Conservation (phyloP, 2,113 vertebrate genomes). For the Gnathonemus echidnorhynchus region DNA sequence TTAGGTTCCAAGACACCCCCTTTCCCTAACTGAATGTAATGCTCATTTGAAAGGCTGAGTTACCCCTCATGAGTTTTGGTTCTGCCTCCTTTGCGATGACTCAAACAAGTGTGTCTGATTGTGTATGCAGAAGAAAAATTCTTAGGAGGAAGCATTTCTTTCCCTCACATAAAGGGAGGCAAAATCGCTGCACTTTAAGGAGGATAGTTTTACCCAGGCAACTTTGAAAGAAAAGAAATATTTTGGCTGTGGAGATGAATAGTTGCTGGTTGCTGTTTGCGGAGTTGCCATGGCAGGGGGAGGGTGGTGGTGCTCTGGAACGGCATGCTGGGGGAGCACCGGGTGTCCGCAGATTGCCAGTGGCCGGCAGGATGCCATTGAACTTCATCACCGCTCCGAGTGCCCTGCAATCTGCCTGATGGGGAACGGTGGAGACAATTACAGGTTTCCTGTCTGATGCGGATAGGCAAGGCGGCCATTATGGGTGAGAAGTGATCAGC, state of each 20-base stretch:
- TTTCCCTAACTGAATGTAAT: not conserved
- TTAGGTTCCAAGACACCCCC: not conserved
- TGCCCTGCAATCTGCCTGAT: slow-evolving; percentile 20
- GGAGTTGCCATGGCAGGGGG: slow-evolving; percentile 31
- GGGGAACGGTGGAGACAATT: slow-evolving; percentile 17
- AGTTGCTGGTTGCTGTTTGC: not conserved
- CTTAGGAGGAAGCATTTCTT: not conserved
- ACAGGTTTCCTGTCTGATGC: not conserved
- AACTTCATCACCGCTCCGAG: not conserved
- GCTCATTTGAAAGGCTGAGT: not conserved
- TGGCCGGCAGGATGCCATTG: slow-evolving; percentile 15
- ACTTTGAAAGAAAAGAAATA: not conserved
- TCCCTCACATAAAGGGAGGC: not conserved
- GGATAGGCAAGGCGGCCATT: slow-evolving; percentile 14
- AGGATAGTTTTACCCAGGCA: not conserved
- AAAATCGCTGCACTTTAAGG: not conserved
- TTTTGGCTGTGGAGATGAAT: not conserved
- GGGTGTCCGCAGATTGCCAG: slow-evolving; percentile 1
- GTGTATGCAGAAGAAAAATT: not conserved
- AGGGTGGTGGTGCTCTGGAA: not conserved
- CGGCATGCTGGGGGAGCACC: not conserved
- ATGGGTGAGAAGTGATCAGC: not conserved
- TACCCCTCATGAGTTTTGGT: not conserved
- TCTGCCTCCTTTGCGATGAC: not conserved
- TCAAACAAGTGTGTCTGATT: not conserved